Base-by-base conservation (phyloP, 2,113 vertebrate genomes). In the Dicaeum eximium region DNA sequence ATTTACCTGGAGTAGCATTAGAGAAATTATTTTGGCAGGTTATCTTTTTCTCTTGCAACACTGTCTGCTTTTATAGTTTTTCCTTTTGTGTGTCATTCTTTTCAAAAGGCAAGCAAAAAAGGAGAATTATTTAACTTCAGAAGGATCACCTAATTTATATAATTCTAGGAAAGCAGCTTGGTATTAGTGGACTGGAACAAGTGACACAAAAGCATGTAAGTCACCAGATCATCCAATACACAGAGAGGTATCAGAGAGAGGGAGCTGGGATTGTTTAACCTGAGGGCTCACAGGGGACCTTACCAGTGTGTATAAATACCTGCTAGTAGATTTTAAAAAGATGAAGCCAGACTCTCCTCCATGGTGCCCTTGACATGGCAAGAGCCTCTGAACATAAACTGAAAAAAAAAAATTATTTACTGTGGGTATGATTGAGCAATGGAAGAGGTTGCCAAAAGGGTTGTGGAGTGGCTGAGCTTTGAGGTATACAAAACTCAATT, bases 381-480 rank as follows among this genome's bases (percentile, higher is more conserved):
- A 44, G 31, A 61, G 8, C 4, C 10, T 72, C 38, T 54, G 15
- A 30, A 9, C 2, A 37, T 33, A 57, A 75, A 58, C 1, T 7
- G 3, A 5, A 19, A 54, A 38, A 35, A 18, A 10, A 18, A 37
- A 28, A 48, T 15, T n/a, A 33, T 54, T 33, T 42, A 21, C 38
- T 82, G 6, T 50, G 42, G 24, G 8, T 1, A 6, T 1, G 0
- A 66, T 0, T 57, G 50, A 70, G 35, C 14, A 54, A 22, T 12
- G 15, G 20, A 83, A 58, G 2, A 37, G 3, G 13, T 22, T 91
- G 5, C 13, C 31, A 53, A 70, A 82, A 9, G 14, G 7, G 33
- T 18, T 42, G 6, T 65, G 27, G 25, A 50, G 10, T n/a, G 17
- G 40, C 25, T 10, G 24, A 38, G 20, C 15, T n/a, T 64, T 30